Conservation (phyloP, 2,797 vertebrate species). For the Girardinus metallicus region DNA sequence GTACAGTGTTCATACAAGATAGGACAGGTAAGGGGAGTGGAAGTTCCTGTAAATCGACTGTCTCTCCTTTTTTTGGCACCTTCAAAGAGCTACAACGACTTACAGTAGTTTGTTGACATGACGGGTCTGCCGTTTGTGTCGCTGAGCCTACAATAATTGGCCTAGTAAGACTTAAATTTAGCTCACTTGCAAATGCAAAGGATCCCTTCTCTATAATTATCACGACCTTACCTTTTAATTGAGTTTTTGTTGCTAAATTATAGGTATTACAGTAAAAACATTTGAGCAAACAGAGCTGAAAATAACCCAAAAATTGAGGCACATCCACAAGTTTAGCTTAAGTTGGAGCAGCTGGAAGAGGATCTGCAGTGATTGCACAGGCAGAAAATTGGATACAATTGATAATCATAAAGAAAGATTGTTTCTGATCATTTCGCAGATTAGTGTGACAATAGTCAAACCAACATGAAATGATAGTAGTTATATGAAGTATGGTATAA, state of each 20-base stretch:
- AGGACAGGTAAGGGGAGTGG: slow-evolving; percentile 23
- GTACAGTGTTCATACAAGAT: slow-evolving; percentile 56
- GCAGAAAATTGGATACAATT: background rate
- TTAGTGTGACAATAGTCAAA: background rate
- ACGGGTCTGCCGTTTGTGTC: slow-evolving; percentile 7
- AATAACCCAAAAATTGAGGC: slow-evolving; percentile 29
- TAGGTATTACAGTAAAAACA: slow-evolving; percentile 37
- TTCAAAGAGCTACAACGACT: slow-evolving; percentile 19
- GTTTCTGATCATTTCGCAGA: background rate
- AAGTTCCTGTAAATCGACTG: slow-evolving; percentile 39
- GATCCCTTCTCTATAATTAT: slow-evolving; percentile 28
- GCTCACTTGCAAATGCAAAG: slow-evolving; percentile 17
- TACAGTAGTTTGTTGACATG: slow-evolving; percentile 16
- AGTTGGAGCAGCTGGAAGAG: slow-evolving; percentile 50
- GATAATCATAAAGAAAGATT: background rate
- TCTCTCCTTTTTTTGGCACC: slow-evolving; percentile 17
- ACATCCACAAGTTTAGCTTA: slow-evolving; percentile 11
- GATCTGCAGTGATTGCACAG: slow-evolving; percentile 42
- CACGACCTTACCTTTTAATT: background rate
- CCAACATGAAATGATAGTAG: background rate
- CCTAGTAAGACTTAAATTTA: slow-evolving; percentile 5
- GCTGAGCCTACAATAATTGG: slow-evolving; percentile 1
- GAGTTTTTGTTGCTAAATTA: slow-evolving; percentile 30
- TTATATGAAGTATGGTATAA: background rate
- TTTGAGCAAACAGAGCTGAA: slow-evolving; percentile 38